Evolutionary conservation across 2,888 invertebrate species (phyloP).

Genomic region (Rhodophaea formosa): DNA sequence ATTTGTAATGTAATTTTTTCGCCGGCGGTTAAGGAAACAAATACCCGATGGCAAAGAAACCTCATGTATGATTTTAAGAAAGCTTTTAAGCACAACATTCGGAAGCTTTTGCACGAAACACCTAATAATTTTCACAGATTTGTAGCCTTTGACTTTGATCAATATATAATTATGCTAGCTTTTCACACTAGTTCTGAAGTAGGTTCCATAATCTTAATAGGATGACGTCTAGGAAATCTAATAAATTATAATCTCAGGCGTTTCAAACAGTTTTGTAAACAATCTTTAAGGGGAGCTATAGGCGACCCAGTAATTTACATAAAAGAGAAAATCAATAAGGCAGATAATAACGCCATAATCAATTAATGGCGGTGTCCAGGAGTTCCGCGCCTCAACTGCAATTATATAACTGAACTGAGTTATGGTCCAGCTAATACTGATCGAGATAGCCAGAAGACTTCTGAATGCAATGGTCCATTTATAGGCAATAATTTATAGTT

Average conservation of each 20-base stretch:
- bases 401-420: constrained; percentile 49
- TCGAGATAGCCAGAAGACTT: constrained; percentile 40
- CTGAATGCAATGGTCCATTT: constrained; percentile 39
- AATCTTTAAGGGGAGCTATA: not conserved
- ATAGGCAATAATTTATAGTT: constrained; percentile 37
- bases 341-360: constrained; percentile 17
- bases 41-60: too few species aligned
- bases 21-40: too few species aligned
- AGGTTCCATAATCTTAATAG: too few species aligned
- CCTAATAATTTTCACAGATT: too few species aligned
- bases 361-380: constrained; percentile 22
- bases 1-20: too few species aligned
- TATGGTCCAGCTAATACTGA: constrained; percentile 46
- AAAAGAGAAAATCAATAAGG: constrained; percentile 17
- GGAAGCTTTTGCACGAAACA: too few species aligned
- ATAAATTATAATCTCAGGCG: not conserved
- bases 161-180: too few species aligned
- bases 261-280: not conserved
- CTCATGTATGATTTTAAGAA: too few species aligned
- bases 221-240: too few species aligned
- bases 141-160: too few species aligned
- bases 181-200: too few species aligned
- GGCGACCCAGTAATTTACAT: constrained; percentile 9
- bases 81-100: too few species aligned
- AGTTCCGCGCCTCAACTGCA: constrained; percentile 19